Base-by-base conservation (phyloP, 2,113 vertebrate genomes). In the Callospermophilus lateralis region DNA sequence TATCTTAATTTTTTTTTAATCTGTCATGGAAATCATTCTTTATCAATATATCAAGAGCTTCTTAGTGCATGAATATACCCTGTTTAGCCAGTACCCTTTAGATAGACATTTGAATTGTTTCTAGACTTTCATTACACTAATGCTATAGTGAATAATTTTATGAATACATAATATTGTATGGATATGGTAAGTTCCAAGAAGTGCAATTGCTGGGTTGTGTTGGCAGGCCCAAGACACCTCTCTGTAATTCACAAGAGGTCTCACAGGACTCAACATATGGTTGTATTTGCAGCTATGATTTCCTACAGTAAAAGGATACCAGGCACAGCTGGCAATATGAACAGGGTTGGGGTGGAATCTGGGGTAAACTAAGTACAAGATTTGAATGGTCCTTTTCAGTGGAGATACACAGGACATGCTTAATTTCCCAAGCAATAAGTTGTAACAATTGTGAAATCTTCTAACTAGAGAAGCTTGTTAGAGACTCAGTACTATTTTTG, bases 381-480 rank as follows among this genome's bases (percentile, higher is more conserved):
- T 90, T 76, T 12, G 19, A 65, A 61, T 67, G 86, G 34, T 65
- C 67, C 48, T 88, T 67, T 45, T 73, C 65, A 72, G 7, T 76
- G 30, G 30, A 68, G 68, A 73, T 34, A 65, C 34, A 45, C 16
- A 45, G 17, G 73, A 34, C 26, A 34, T 74, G 48, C 76, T 84
- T 79, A 74, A n/a, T 74, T 77, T 8, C 42, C 55, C 24, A 70
- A 19, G 37, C 58, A 93, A 17, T 6, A 32, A 91, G 37, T 83
- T 67, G 10, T 89, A 74, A 55, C 79, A 79, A 6, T 32, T 87
- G 45, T 85, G 67, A 92, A 74, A n/a, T 95, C 28, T 72, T 85
- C 61, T 92, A n/a, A 65, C 8, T 34, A 61, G 74, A 65, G 34
- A 53, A 80, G 26, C 76, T 87, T 39, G 30, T 34, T 79, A 67